Evolutionary conservation across 2,113 vertebrate species (phyloP).

Genomic region (Lichenostomus cassidix): DNA sequence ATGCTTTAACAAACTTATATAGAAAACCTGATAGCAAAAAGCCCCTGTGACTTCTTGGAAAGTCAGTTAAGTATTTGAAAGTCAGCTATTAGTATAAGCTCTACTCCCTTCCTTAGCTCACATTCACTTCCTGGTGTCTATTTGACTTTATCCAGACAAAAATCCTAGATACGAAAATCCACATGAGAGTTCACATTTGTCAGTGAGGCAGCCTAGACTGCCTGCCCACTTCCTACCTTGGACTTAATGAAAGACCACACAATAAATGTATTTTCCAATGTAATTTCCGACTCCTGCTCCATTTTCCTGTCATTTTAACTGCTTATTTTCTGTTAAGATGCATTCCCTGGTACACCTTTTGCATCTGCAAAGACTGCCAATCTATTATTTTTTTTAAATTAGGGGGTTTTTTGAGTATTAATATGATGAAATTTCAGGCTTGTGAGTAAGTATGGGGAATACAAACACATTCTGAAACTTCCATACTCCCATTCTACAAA

Average conservation of each 20-base stretch:
- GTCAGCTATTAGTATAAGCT: fast-evolving
- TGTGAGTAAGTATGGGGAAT: neutral
- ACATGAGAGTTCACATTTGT: neutral
- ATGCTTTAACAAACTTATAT: neutral
- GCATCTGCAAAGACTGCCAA: neutral
- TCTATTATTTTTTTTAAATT: neutral
- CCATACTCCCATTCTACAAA: neutral
- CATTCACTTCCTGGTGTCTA: neutral
- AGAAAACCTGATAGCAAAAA: neutral
- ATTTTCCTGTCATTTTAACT: neutral
- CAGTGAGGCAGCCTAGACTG: neutral
- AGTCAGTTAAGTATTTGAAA: neutral
- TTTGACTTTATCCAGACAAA: fast-evolving
- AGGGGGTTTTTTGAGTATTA: neutral
- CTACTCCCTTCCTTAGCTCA: neutral
- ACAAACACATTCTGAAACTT: neutral
- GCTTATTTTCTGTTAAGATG: neutral
- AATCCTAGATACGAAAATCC: neutral
- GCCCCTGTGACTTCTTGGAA: neutral
- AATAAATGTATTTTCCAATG: neutral
- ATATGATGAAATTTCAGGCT: neutral
- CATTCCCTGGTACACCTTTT: neutral
- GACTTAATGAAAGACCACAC: neutral
- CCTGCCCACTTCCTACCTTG: fast-evolving
- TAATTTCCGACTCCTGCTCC: neutral